These are phyloP conservation scores for Drosophila anomalata DNA, from an alignment of 2,888 invertebrate species.

Conservation along the genomic window DNA sequence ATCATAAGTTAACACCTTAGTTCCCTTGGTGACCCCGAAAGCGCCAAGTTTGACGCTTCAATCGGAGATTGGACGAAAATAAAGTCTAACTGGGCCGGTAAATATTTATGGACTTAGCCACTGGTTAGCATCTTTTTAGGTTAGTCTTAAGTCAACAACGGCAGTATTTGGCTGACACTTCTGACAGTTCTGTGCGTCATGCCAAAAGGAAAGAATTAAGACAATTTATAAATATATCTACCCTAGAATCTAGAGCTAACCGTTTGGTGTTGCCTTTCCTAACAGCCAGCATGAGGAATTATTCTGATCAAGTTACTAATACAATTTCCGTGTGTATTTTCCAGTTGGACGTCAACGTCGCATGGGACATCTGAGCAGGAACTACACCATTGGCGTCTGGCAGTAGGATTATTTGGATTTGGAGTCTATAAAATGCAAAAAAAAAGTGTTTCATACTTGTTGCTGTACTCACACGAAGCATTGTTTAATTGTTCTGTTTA, in stretches of 20 bases:
- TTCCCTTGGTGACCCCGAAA: slow-evolving; percentile 22
- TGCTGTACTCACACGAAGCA: slow-evolving; percentile 46
- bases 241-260: slow-evolving; percentile 23
- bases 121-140: slow-evolving; percentile 45
- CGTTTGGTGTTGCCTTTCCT: slow-evolving; percentile 55
- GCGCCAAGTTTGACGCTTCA: slow-evolving; percentile 28
- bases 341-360: slow-evolving; percentile 88
- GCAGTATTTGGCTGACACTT: slow-evolving; percentile 19
- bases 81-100: slow-evolving; percentile 47
- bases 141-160: slow-evolving; percentile 43
- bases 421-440: slow-evolving; percentile 8
- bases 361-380: slow-evolving; percentile 91
- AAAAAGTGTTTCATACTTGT: slow-evolving; percentile 37
- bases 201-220: background rate
- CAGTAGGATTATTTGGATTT: slow-evolving; percentile 61
- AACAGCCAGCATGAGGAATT: slow-evolving; percentile 16
- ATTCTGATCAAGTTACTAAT: slow-evolving; percentile 27
- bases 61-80: slow-evolving; percentile 17
- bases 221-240: slow-evolving; percentile 7
- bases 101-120: slow-evolving; percentile 52
- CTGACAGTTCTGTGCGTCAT: slow-evolving; percentile 49
- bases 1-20: slow-evolving; percentile 15
- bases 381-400: slow-evolving; percentile 89
- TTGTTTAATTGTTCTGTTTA: slow-evolving; percentile 51
- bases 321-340: slow-evolving; percentile 36